Evolutionary conservation across 2,113 vertebrate species (phyloP).

Genomic region (Trogon melanurus): DNA sequence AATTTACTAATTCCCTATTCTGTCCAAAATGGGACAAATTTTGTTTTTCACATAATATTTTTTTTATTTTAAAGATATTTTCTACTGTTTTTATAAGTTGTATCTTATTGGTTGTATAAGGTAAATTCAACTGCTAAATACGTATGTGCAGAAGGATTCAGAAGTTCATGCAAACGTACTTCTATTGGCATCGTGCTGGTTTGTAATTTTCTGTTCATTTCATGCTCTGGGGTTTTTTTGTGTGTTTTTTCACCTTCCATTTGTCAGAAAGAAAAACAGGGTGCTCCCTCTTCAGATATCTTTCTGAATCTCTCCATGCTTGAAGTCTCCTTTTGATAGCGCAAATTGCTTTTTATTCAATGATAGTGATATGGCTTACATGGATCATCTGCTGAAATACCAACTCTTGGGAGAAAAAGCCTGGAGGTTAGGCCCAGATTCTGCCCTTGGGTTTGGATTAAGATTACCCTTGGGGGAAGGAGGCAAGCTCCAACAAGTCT

Average conservation of each 20-base stretch:
- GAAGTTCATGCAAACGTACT: neutral
- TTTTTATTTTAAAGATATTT: neutral
- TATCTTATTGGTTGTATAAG: neutral
- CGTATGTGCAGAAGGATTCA: neutral
- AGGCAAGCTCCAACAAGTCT: constrained; percentile 40
- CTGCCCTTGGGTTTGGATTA: constrained; percentile 35
- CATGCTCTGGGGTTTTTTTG: neutral
- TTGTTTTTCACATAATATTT: neutral
- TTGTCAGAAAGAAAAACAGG: neutral
- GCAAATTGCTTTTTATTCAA: neutral
- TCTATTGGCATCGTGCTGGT: neutral
- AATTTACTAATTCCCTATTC: neutral
- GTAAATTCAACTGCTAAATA: neutral
- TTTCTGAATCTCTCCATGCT: neutral
- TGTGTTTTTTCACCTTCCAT: neutral
- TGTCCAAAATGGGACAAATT: neutral
- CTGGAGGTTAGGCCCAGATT: neutral
- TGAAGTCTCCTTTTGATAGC: neutral
- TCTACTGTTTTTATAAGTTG: neutral
- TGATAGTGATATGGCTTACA: neutral
- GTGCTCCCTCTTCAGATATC: neutral
- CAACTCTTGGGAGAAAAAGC: neutral
- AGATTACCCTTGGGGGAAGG: neutral
- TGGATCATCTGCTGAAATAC: neutral
- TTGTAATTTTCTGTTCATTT: neutral